These are phyloP conservation scores for Melanotaenia nigrans DNA, from an alignment of 2,797 vertebrate genomes.

Conservation along the genomic window DNA sequence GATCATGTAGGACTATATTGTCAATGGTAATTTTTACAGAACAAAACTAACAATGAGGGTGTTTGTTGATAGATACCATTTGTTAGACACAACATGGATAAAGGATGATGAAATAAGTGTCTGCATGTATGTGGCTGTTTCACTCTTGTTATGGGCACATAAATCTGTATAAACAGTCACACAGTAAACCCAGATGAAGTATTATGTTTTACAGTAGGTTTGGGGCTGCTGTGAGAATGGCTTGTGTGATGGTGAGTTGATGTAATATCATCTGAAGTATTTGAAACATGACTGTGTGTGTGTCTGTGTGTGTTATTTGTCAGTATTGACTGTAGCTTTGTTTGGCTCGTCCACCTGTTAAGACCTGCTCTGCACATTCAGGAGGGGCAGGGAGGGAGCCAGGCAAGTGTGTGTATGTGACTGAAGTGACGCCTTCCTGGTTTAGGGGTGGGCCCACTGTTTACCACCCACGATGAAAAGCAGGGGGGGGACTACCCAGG, in stretches of 20 bases:
- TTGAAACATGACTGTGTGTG: constrained; percentile 16
- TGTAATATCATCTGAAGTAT: constrained; percentile 9
- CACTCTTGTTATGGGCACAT: not conserved
- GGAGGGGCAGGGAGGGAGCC: constrained; percentile 50
- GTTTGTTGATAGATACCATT: not conserved
- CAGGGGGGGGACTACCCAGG: constrained; percentile 34
- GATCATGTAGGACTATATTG: not conserved
- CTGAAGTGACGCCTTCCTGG: constrained; percentile 67
- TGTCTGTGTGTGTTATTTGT: constrained; percentile 28
- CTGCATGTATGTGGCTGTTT: not conserved
- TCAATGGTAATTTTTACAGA: not conserved
- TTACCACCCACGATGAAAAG: constrained; percentile 78
- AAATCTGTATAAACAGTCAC: not conserved
- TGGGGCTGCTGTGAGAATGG: not conserved
- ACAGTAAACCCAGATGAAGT: not conserved
- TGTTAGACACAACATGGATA: not conserved
- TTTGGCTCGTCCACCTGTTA: constrained; percentile 68
- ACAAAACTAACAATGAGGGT: not conserved
- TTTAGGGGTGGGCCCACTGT: constrained; percentile 43
- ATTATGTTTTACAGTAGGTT: not conserved
- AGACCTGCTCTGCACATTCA: constrained; percentile 70
- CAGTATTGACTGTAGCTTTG: constrained; percentile 47
- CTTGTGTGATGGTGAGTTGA: constrained; percentile 5
- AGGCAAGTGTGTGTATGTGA: constrained; percentile 39
- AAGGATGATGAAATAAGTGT: not conserved